Evolutionary conservation across 2,797 vertebrate species (phyloP).

Genomic region (Trichosurus vulpecula): DNA sequence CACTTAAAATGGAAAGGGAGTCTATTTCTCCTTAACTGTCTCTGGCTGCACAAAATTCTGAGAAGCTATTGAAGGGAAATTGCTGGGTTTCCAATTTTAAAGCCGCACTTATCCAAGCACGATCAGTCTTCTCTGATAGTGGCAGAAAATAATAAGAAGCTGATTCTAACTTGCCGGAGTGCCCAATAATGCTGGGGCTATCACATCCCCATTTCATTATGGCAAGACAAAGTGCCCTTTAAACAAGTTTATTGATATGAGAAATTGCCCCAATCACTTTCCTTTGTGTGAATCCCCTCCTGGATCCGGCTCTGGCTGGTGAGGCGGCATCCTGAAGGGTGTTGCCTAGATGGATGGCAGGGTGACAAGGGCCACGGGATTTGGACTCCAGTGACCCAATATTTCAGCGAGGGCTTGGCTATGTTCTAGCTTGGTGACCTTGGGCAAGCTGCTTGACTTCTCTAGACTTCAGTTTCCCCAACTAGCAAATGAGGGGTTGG

Average conservation of each 20-base stretch:
- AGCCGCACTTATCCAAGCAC: constrained; percentile 76
- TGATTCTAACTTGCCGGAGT: constrained; percentile 44
- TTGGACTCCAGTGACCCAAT: not conserved
- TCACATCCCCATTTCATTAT: constrained; percentile 25
- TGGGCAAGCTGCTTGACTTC: not conserved
- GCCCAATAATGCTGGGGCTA: constrained; percentile 8
- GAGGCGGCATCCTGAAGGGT: not conserved
- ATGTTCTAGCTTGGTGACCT: accelerated
- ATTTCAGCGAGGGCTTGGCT: not conserved
- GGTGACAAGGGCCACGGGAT: accelerated
- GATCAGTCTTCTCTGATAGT: constrained; percentile 58
- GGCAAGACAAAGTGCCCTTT: constrained; percentile 41
- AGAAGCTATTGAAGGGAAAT: constrained; percentile 79
- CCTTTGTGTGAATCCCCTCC: constrained; percentile 20
- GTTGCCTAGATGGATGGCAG: not conserved
- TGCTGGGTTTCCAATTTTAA: constrained; percentile 79
- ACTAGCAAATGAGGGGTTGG: accelerated
- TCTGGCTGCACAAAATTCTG: constrained; percentile 68
- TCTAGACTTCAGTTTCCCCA: not conserved
- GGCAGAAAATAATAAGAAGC: constrained; percentile 59
- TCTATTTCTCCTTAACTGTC: constrained; percentile 69
- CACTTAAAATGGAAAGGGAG: constrained; percentile 64
- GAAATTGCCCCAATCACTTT: constrained; percentile 17
- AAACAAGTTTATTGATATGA: constrained; percentile 24
- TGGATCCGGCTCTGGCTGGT: not conserved